Base-by-base conservation (phyloP, 2,113 vertebrate genomes). In the Glareola pratincola region DNA sequence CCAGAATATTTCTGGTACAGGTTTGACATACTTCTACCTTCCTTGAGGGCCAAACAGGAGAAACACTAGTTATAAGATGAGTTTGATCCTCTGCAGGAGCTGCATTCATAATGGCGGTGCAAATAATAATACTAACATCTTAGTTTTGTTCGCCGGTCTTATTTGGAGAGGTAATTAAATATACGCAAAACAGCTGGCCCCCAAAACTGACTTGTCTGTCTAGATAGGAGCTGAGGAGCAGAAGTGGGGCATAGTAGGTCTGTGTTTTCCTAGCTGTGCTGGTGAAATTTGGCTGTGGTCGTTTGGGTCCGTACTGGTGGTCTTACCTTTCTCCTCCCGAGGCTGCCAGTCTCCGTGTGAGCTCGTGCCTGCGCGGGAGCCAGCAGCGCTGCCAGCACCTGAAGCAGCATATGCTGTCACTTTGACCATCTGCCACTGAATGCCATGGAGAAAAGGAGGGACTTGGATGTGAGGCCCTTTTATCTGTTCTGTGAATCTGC, bases 391-490 rank as follows among this genome's bases (percentile, higher is more conserved):
- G 71, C 82, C 74, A 69, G 4, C 84, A 97, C 91, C 94, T 92
- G 92, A 95, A 94, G 83, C 69, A 78, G 69, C 95, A 76, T 66
- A 69, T 91, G 86, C 64, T 95, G 89, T 95, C 71, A 29, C 81
- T 94, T 85, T n/a, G 79, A 64, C 95, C 92, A 92, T 96, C 93
- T 96, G 93, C 81, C 26, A 1, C 73, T 60, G 41, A 71, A 41
- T 2, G 3, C 27, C 54, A 43, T 32, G 26, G 51, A 73, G 84
- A 78, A 85, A 90, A 88, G 54, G 62, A 89, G 34, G 53, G 57
- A 75, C 50, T 74, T 92, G 53, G 76, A 83, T 68, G 56, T 53
- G 57, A 34, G 84, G 53, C 80, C 68, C 47, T 91, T 92, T 81
- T 91, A 68, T 92, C 84, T 85, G 51, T 77, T 77, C 39, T 78